Percentiles rank a stretch among this genome's conserved stretches.
Conservation (phyloP, 2,113 vertebrate species). For the Arvicanthis niloticus region DNA sequence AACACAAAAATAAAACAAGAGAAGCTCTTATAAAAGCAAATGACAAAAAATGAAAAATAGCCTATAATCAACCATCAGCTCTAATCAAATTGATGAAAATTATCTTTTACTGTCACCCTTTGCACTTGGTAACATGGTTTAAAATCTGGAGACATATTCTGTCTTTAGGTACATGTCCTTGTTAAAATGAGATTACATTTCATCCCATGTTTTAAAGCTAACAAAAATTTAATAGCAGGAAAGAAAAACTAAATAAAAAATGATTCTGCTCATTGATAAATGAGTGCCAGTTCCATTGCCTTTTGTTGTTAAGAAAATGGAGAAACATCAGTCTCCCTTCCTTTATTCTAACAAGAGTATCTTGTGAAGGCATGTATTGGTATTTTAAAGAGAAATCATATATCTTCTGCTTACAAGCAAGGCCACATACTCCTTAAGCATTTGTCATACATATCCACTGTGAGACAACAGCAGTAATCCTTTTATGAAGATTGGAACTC, state of each 20-base stretch:
- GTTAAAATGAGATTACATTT: constrained; percentile 58
- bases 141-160: background rate
- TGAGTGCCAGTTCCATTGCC: background rate
- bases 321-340: background rate
- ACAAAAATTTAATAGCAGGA: background rate
- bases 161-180: background rate
- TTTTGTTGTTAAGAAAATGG: background rate
- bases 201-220: constrained; percentile 22
- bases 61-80: background rate
- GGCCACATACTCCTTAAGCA: background rate
- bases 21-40: background rate
- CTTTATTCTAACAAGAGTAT: background rate
- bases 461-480: background rate
- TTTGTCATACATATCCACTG: background rate
- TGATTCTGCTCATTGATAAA: constrained; percentile 17
- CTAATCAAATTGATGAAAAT: background rate
- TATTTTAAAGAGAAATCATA: background rate
- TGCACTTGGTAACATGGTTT: background rate
- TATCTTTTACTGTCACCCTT: background rate
- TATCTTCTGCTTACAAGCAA: background rate
- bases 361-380: background rate
- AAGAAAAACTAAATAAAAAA: constrained; percentile 53
- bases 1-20: background rate
- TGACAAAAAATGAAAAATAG: background rate
- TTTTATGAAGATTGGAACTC: background rate